These are phyloP conservation scores for Ciona savignyi DNA, from an alignment of 23 tunicate genomes.

Conservation along the genomic window DNA sequence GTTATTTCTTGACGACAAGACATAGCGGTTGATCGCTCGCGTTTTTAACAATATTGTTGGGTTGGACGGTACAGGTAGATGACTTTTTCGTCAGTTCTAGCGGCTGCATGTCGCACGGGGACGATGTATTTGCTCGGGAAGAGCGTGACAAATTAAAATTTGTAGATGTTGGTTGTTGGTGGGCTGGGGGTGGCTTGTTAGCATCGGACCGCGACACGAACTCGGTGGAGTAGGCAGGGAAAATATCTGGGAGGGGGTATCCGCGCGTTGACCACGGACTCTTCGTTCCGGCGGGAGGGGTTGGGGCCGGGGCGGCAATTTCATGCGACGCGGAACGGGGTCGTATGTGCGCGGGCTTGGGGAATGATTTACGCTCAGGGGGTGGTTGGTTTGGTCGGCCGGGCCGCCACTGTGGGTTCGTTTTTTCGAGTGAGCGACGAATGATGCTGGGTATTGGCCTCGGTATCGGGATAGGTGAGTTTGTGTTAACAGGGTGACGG, in stretches of 20 bases:
- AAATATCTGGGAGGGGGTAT: conserved; percentile 5
- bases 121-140: not conserved
- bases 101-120: not conserved
- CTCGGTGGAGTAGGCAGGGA: not conserved
- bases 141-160: no score
- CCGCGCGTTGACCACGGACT: conserved; percentile 44
- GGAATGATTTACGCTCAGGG: not conserved
- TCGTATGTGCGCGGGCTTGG: not conserved
- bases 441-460: no score
- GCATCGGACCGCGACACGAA: not conserved
- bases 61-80: no score
- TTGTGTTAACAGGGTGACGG: no score
- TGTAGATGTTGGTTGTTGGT: no score
- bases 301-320: not conserved
- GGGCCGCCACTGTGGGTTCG: not conserved
- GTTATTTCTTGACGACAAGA: not conserved
- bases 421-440: not conserved
- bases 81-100: not conserved
- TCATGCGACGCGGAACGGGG: not conserved
- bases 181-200: not conserved
- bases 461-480: no score
- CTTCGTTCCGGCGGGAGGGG: conserved; percentile 41
- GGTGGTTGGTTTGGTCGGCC: not conserved
- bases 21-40: not conserved
- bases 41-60: not conserved